These are phyloP conservation scores for Trichonephila clavipes DNA, from an alignment of 1,140 invertebrate genomes.

Conservation along the genomic window DNA sequence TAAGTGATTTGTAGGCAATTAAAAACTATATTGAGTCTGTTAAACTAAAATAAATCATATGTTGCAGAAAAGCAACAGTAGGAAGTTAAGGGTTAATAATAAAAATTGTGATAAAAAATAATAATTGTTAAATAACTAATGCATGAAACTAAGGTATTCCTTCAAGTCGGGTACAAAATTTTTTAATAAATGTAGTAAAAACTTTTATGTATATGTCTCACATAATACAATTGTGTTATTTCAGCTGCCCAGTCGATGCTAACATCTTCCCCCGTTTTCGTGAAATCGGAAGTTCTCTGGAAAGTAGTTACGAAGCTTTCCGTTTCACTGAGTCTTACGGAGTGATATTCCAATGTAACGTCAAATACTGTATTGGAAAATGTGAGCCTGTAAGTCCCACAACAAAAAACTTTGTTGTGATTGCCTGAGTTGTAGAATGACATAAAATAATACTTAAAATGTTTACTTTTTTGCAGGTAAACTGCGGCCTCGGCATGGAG, in stretches of 20 bases:
- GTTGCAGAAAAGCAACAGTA: too few relatives aligned
- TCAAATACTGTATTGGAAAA: constrained; percentile 96
- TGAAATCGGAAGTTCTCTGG: constrained; percentile 91
- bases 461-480: constrained; percentile 81
- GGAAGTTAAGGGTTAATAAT: too few relatives aligned
- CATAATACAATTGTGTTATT: constrained; percentile 64
- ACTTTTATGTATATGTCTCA: too few relatives aligned
- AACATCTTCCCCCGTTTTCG: constrained; percentile 90
- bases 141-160: too few relatives aligned
- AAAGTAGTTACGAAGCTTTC: constrained; percentile 96
- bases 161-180: too few relatives aligned
- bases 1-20: too few relatives aligned
- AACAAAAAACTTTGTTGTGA: neutral
- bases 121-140: too few relatives aligned
- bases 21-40: too few relatives aligned
- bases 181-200: too few relatives aligned
- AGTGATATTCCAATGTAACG: constrained; percentile 98
- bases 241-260: constrained; percentile 93
- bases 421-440: neutral
- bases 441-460: neutral
- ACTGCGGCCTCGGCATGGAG: constrained; percentile 91
- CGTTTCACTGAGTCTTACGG: constrained; percentile 97
- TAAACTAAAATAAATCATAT: too few relatives aligned
- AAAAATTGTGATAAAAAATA: too few relatives aligned
- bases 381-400: constrained; percentile 89